Conservation (phyloP, 2,797 vertebrate species). For the Hoplostethus atlanticus region DNA sequence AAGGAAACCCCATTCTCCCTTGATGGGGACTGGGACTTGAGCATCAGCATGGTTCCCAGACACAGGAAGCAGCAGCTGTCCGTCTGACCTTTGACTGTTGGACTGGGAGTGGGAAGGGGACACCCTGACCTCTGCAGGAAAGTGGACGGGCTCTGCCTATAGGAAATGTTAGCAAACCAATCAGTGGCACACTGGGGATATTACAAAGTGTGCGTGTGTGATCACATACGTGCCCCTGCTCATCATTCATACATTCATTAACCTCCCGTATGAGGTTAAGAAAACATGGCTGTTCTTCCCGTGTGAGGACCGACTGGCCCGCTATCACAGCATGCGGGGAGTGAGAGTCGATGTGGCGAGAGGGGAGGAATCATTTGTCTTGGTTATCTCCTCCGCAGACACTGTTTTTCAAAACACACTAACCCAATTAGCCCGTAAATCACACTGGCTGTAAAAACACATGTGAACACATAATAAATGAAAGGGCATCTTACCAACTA, state of each 20-base stretch:
- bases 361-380: slow-evolving; percentile 38
- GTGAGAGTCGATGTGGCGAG: neutral
- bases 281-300: neutral
- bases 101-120: slow-evolving; percentile 40
- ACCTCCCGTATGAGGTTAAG: too few relatives aligned
- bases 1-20: slow-evolving; percentile 54
- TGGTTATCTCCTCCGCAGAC: slow-evolving; percentile 44
- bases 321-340: neutral
- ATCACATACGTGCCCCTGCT: neutral
- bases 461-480: slow-evolving; percentile 48
- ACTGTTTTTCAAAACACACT: slow-evolving; percentile 27
- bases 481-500: slow-evolving; percentile 11
- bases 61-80: slow-evolving; percentile 74
- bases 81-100: slow-evolving; percentile 59
- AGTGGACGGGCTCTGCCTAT: slow-evolving; percentile 24
- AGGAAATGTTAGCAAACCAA: neutral
- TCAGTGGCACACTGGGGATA: neutral
- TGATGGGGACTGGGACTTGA: slow-evolving; percentile 61
- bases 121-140: slow-evolving; percentile 31
- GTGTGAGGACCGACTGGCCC: neutral
- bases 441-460: slow-evolving; percentile 33
- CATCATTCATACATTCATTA: neutral
- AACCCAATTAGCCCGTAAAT: slow-evolving; percentile 57
- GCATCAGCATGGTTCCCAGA: slow-evolving; percentile 69
- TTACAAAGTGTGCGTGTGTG: neutral